Base-by-base conservation (phyloP, 2,113 vertebrate species). In the Catagonus wagneri region DNA sequence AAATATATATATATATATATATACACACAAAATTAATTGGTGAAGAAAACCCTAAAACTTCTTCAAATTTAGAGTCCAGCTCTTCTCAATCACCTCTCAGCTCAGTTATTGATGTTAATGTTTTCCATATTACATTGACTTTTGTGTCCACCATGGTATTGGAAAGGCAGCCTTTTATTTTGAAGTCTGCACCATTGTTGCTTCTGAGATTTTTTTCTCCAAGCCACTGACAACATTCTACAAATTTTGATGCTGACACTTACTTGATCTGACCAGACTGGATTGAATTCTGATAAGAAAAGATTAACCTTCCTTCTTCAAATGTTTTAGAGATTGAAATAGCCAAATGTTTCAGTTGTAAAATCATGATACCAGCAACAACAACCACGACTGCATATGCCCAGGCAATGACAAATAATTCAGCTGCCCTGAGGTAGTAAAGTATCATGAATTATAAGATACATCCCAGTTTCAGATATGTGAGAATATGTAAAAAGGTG, bases 161-260 rank as follows among this genome's bases (percentile, higher is more conserved):
- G 32, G 11, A 52, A 44, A 36, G 15, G 13, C 12, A 58, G 36
- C 25, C 34, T 61, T 74, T 66, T 80, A n/a, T 39, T 85, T 65
- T n/a, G 12, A 88, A 19, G 20, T 60, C 23, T n/a, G 50, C 10
- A 52, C 25, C 44, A 34, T 9, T 85, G 7, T 81, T 54, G 52
- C 23, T 68, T 81, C 52, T 32, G 52, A 96, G 80, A 56, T 69
- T 90, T 75, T 90, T 75, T 96, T 90, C 69, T 93, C 22, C n/a
- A 74, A 52, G 32, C 27, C 50, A 74, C 65, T 66, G 60, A 72
- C 27, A 61, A 44, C 4, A 60, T 75, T 93, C 72, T 89, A 50
- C n/a, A 85, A 27, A 63, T 72, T 86, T 75, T 90, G 52, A 19
- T 95, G 12, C 15, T 65, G 34, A 52, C 25, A 78, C 19, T 74